Evolutionary conservation across 2,888 invertebrate genomes (phyloP), one percentile per base, ranked within the genome.

Genomic region (Diadegma fenestrale): DNA sequence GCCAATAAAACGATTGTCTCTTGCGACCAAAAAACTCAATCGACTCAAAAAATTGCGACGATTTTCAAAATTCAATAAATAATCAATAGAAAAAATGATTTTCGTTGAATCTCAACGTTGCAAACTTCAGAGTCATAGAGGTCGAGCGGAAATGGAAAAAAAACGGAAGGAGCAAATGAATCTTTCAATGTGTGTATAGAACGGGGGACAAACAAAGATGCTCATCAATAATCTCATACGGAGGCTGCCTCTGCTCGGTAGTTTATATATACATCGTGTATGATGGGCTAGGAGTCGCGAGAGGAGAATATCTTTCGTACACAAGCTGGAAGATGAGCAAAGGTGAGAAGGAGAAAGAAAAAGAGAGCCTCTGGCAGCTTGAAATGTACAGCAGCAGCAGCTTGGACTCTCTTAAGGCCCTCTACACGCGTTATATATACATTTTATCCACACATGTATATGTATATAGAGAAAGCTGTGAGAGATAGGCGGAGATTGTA

Each of bases 401-500:
- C 82, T 80, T 80, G 82, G 87, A 87, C 88, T 88, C 85, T 88
- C 89, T 63, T 75, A 68, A 82, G 77, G 78, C 69, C 63, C 54
- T 41, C 69, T 68, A 30, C 54, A 69, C 48, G 64, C 72, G 54
- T 77, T 77, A 63, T 64, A 77, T n/a, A 64, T 68, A 85, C 41
- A 64, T 41, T 22, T 12, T 41, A 48, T 43, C 14, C 19, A 17
- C 26, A 58, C 58, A 63, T 7, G 43, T 63, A 45, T 45, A n/a
- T 41, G 43, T 45, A n/a, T 41, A 58, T 73, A 22, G 54, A 30
- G 63, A 84, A 76, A 82, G 90, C 90, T 91, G 88, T 89, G 91
- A 87, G 89, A 92, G 91, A 93, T 92, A 93, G 93, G 93, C 93
- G 93, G 93, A 93, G 93, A 93, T 93, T 90, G 90, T 93, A 93